Base-by-base conservation (phyloP, 1,140 invertebrate genomes). In the Campoletis sonorensis region DNA sequence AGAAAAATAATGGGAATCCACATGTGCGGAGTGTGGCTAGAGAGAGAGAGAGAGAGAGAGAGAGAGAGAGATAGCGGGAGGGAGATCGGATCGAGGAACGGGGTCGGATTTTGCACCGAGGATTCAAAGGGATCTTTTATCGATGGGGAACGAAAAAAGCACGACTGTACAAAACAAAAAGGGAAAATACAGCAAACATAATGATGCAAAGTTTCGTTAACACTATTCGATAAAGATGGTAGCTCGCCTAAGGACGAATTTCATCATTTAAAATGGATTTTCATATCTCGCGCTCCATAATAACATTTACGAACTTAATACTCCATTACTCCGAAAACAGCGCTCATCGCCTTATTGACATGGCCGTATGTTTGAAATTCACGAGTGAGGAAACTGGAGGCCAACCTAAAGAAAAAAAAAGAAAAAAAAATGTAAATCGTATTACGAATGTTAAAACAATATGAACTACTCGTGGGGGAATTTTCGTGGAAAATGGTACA, bases 31-130 rank as follows among this genome's bases (percentile, higher is more conserved):
- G 68, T 64, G 54, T 73, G 67, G 27, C 67, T 51, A 61, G 54
- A 79, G 45, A 67, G 70, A 45, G 30, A 58, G 26, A 71, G 37
- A 23, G 80, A 80, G 40, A 11, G 79, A 67, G 79, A 64, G 77
- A 40, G 21, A 78, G 71, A 75, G 68, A 81, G 45, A 70, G 23
- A 84, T 68, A 40, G 27, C 64, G 82, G 82, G 80, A 58, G 78
- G 71, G 54, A 73, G 77, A 68, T 33, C 40, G 79, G 76, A 54
- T 54, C 4, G 51, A 11, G 11, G 40, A 11, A 13, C 27, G 7
- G 18, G 54, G 18, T 4, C 7, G 54, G 54, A 58, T 58, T 58
- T 58, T 58, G 18, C 54, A 58, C 54, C 54, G 61, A 11, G 4
- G 23, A 64, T 64, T 64, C 21, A 58, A 23, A n/a, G 18, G 21